Conservation (phyloP, 1,140 invertebrate species). For the Eumeta japonica region DNA sequence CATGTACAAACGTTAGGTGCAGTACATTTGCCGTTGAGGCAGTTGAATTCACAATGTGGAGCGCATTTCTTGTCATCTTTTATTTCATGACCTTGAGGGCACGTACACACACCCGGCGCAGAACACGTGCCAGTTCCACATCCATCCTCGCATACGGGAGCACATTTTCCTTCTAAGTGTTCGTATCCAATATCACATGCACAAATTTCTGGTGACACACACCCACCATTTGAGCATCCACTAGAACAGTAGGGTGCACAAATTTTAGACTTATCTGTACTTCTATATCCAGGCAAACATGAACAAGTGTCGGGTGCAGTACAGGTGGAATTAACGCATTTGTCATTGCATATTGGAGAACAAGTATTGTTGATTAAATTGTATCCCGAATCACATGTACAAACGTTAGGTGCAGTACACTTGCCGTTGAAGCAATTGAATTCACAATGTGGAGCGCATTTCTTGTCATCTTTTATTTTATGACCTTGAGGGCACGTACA, state of each 20-base stretch:
- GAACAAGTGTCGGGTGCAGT: conserved; percentile 23
- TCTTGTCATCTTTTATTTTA: conserved; percentile 4
- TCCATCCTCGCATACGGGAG: conserved; percentile 14
- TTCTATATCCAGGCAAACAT: conserved; percentile 14
- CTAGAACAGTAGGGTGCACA: conserved; percentile 13
- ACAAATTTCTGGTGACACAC: conserved; percentile 52
- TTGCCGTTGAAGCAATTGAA: conserved; percentile 28
- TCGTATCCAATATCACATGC: conserved; percentile 32
- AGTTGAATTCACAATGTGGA: conserved; percentile 19
- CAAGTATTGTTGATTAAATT: conserved; percentile 19
- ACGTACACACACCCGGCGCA: conserved; percentile 48
- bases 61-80: conserved; percentile 17
- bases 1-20: conserved; percentile 58
- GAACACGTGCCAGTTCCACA: conserved; percentile 39
- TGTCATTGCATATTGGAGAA: conserved; percentile 32
- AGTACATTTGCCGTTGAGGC: conserved; percentile 51
- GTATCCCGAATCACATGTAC: conserved; percentile 23
- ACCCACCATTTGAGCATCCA: conserved; percentile 48
- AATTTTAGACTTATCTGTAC: conserved; percentile 11
- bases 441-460: conserved; percentile 28
- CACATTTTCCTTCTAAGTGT: conserved; percentile 20
- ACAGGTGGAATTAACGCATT: conserved; percentile 46
- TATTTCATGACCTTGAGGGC: conserved; percentile 34
- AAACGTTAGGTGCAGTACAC: conserved; percentile 16
- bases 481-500: conserved; percentile 1